Conservation (phyloP, 1,140 invertebrate species). For the Fragariocoptes setiger region DNA sequence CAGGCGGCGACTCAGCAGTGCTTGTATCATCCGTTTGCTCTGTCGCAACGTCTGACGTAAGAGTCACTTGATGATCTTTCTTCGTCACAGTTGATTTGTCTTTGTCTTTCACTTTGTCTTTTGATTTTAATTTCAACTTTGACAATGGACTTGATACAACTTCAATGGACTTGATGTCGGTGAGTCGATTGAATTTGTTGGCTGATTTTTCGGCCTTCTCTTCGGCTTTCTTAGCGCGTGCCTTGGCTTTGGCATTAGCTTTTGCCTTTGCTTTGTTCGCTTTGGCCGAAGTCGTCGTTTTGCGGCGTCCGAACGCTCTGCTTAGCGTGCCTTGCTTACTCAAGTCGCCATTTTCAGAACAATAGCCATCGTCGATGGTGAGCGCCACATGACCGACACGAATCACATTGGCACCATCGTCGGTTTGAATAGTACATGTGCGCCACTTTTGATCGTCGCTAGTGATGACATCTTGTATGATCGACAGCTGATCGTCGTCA, state of each 20-base stretch:
- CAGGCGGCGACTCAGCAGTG: too few species aligned
- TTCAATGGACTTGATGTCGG: neutral
- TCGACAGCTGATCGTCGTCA: conserved; percentile 1
- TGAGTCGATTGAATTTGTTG: neutral
- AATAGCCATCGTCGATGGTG: too few species aligned
- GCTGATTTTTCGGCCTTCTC: neutral
- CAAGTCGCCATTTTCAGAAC: neutral
- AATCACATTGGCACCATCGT: too few species aligned
- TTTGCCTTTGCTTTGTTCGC: neutral
- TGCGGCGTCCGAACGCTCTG: too few species aligned
- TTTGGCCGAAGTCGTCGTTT: too few species aligned
- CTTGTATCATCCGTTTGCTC: too few species aligned
- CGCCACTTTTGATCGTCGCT: neutral
- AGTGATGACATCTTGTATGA: conserved; percentile 3
- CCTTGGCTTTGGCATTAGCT: neutral
- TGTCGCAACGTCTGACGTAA: too few species aligned
- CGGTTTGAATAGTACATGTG: neutral
- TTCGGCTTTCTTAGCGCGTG: neutral
- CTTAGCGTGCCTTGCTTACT: too few species aligned
- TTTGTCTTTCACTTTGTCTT: too few species aligned
- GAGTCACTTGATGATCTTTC: too few species aligned
- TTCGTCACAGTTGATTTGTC: too few species aligned
- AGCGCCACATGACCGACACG: too few species aligned
- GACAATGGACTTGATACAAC: neutral
- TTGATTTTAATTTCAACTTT: conserved; percentile 1